Conservation (phyloP, 2,113 vertebrate species). For the Rhadina sibilatrix region DNA sequence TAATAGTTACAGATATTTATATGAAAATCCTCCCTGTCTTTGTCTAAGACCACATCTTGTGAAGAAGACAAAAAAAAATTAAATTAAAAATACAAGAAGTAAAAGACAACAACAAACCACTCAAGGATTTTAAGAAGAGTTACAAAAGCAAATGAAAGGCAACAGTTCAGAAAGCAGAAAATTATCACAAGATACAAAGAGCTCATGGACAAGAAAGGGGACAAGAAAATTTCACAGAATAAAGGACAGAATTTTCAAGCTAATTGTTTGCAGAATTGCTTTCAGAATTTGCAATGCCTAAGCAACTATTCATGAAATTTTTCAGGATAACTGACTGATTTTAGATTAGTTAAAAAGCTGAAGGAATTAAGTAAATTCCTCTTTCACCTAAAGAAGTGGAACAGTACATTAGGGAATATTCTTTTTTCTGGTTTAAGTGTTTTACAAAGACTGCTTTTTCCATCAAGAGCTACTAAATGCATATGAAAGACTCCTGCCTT, state of each 20-base stretch:
- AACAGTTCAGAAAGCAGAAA: not conserved
- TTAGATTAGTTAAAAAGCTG: not conserved
- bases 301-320: not conserved
- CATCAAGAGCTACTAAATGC: not conserved
- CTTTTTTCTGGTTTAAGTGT: not conserved
- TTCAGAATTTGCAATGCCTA: not conserved
- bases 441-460: conserved; percentile 12
- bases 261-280: not conserved
- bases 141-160: not conserved
- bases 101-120: not conserved
- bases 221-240: not conserved
- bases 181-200: not conserved
- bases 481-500: not conserved
- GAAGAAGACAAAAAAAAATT: not conserved
- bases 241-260: not conserved
- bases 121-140: not conserved
- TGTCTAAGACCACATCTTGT: not conserved
- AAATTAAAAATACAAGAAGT: not conserved
- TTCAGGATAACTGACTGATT: not conserved
- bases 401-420: not conserved
- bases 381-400: not conserved
- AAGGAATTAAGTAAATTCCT: not conserved
- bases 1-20: not conserved
- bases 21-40: not conserved
- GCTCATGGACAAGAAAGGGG: not conserved